Base-by-base conservation (phyloP, 2,113 vertebrate species). In the Lanius ludovicianus region DNA sequence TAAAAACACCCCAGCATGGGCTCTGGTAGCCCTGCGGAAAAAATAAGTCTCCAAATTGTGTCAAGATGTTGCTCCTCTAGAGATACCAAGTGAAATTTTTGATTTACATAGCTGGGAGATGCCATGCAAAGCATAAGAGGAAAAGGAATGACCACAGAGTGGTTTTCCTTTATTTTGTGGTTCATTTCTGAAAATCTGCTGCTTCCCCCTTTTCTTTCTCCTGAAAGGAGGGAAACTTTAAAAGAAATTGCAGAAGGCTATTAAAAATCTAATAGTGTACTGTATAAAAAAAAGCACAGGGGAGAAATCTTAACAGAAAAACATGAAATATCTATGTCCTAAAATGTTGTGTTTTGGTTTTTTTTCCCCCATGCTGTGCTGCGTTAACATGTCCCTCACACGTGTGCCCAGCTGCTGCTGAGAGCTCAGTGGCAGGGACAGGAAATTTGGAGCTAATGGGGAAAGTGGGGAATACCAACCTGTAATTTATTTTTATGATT, bases 151-250 rank as follows among this genome's bases (percentile, higher is more conserved):
- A 90, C 87, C 80, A 84, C 65, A 55, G 31, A 5, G 28, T 87
- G 62, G 60, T 84, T 96, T 80, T 90, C 56, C 93, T 86, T 68
- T 79, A 42, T 89, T 89, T 85, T 92, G 80, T 64, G 70, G 90
- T 85, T 92, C 4, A 28, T 67, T 89, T 93, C 62, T 80, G 31
- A 93, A 92, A 91, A 82, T 59, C 44, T 92, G 44, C 59, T 59
- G n/a, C 69, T 92, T 84, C 69, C 31, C 31, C 31, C 18, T 56
- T 74, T 86, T 76, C 7, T 56, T 70, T 15, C 28, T 55, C 33
- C 60, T 84, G n/a, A 59, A 88, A 83, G 22, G 25, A 71, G 19
- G 15, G 16, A 92, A 82, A 64, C 39, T 84, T 86, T 52, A 85
- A 90, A 87, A 94, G 53, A 84, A 85, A 87, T 39, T 65, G 10